phyloP scores from a whole-genome alignment of 1,140 invertebrate genomes.

The Drosophila parvula region DNA sequence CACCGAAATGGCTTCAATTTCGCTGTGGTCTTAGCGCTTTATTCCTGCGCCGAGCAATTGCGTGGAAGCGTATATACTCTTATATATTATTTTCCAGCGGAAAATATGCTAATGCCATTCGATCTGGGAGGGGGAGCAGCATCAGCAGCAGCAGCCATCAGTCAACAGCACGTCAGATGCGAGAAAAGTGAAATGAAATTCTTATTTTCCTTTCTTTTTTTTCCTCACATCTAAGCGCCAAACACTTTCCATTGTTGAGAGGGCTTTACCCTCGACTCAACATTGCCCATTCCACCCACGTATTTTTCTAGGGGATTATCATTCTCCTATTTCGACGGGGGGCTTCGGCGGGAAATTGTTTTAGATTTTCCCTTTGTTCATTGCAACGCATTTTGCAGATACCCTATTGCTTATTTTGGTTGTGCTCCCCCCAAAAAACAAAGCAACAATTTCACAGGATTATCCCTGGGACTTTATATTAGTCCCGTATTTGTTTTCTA shows the following conservation, averaged over 20 bases:
- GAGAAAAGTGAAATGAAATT: conserved; percentile 74
- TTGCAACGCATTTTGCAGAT: conserved; percentile 37
- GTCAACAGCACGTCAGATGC: conserved; percentile 50
- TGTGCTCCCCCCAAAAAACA: conserved; percentile 28
- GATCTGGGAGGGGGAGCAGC: conserved; percentile 19
- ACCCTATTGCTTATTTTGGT: conserved; percentile 49
- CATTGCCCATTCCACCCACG: conserved; percentile 11
- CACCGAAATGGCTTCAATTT: conserved; percentile 43
- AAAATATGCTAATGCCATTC: conserved; percentile 70
- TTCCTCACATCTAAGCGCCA: conserved; percentile 44
- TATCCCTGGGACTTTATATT: conserved; percentile 56
- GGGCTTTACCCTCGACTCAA: conserved; percentile 9
- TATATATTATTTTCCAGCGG: conserved; percentile 36
- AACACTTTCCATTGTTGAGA: conserved; percentile 68
- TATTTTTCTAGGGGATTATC: conserved; percentile 65
- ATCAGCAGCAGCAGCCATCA: conserved; percentile 29
- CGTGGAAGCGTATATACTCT: conserved; percentile 57
- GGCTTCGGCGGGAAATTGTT: conserved; percentile 47
- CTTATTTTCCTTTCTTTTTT: conserved; percentile 47
- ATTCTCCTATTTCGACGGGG: conserved; percentile 29
- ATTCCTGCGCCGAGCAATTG: conserved; percentile 65
- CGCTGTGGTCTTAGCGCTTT: conserved; percentile 42
- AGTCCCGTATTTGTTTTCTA: conserved; percentile 56
- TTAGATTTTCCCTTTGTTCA: conserved; percentile 58
- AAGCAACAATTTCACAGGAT: conserved; percentile 60